Percentiles rank a stretch among this genome's conserved stretches.
These are phyloP conservation scores for Andinoacara biseriatus DNA, from an alignment of 2,113 vertebrate species.

Conservation along the genomic window DNA sequence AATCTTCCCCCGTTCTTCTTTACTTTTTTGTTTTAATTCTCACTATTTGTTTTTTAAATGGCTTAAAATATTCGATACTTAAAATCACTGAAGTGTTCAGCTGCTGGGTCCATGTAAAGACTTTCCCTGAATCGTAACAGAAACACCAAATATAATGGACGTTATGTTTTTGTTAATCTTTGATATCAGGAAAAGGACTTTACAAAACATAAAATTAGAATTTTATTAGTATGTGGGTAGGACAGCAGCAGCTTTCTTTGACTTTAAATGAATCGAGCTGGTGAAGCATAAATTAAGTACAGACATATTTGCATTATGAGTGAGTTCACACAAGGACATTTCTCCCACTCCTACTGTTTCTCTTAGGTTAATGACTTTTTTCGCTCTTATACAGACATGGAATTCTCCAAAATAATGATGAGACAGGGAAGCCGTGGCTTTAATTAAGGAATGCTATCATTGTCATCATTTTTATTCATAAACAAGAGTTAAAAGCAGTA, in stretches of 20 bases:
- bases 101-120: background rate
- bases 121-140: background rate
- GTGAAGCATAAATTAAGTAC: background rate
- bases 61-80: background rate
- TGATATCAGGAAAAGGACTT: background rate
- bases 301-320: constrained; percentile 13
- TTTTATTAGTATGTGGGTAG: background rate
- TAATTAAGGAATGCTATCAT: constrained; percentile 57
- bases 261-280: background rate
- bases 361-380: constrained; percentile 11
- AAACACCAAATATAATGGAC: background rate
- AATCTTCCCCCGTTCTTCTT: background rate
- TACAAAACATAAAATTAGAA: background rate
- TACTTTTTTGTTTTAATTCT: background rate
- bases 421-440: constrained; percentile 24
- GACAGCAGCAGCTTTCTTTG: background rate
- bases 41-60: background rate
- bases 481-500: constrained; percentile 62
- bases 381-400: constrained; percentile 5
- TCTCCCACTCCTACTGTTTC: background rate
- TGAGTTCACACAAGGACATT: constrained; percentile 27
- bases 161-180: background rate
- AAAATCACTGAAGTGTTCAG: background rate
- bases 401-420: constrained; percentile 48
- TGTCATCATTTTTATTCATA: constrained; percentile 65